Evolutionary conservation across 2,888 invertebrate species (phyloP).

Genomic region (Rotaria macrura): DNA sequence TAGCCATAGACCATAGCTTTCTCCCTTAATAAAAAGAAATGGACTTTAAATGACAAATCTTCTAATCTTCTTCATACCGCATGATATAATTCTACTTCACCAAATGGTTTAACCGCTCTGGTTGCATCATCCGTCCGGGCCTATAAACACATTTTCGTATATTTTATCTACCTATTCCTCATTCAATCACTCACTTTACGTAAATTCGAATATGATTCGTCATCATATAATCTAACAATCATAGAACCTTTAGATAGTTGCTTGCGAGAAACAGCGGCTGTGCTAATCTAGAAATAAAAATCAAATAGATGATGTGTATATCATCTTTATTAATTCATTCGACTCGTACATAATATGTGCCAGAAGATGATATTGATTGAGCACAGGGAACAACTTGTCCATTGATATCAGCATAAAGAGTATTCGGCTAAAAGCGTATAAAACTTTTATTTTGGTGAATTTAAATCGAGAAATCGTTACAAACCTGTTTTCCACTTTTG

Average conservation of each 20-base stretch:
- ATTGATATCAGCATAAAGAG: constrained; percentile 14
- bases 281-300: background rate
- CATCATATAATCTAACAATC: background rate
- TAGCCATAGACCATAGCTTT: background rate
- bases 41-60: background rate
- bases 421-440: background rate
- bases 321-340: background rate
- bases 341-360: background rate
- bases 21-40: background rate
- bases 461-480: background rate
- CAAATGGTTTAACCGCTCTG: constrained; percentile 9
- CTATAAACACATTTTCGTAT: background rate
- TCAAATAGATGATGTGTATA: background rate
- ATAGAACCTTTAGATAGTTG: background rate
- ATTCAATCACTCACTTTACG: background rate
- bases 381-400: constrained; percentile 12
- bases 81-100: background rate
- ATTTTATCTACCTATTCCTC: background rate
- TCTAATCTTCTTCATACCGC: background rate
- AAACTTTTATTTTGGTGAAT: background rate
- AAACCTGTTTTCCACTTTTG: constrained; percentile 6
- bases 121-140: background rate
- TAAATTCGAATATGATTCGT: background rate
- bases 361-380: background rate
- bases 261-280: background rate